Conservation (phyloP, 2,888 invertebrate species). For the Leptodirus hochenwartii region DNA sequence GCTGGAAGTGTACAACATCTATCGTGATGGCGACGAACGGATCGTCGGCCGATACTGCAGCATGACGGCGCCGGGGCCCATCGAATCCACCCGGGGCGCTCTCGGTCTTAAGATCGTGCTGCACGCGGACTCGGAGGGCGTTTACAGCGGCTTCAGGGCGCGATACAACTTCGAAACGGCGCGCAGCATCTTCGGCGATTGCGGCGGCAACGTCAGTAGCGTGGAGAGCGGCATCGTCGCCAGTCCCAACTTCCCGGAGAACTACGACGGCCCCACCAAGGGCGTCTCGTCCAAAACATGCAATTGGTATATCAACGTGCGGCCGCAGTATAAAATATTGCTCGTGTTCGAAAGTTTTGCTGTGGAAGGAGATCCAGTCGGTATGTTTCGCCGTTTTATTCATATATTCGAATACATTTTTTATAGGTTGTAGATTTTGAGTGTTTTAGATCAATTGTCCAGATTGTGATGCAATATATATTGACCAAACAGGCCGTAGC, state of each 20-base stretch:
- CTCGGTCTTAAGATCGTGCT: slow-evolving; percentile 75
- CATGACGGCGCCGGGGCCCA: slow-evolving; percentile 80
- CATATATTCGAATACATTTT: background rate
- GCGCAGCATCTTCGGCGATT: slow-evolving; percentile 80
- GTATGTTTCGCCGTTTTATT: too few species aligned
- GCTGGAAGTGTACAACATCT: slow-evolving; percentile 85
- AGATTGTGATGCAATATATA: too few species aligned
- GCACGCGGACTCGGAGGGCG: slow-evolving; percentile 71
- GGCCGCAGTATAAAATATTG: slow-evolving; percentile 71
- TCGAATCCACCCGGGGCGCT: slow-evolving; percentile 80
- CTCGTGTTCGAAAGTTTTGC: slow-evolving; percentile 83
- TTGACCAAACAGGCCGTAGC: too few species aligned
- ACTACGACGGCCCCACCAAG: slow-evolving; percentile 69
- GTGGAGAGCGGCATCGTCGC: slow-evolving; percentile 37
- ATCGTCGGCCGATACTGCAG: slow-evolving; percentile 87
- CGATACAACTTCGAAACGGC: slow-evolving; percentile 81
- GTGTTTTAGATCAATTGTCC: background rate
- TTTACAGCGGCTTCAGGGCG: slow-evolving; percentile 92
- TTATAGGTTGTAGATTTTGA: background rate
- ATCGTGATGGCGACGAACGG: slow-evolving; percentile 63
- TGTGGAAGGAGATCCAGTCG: slow-evolving; percentile 80
- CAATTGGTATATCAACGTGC: slow-evolving; percentile 89
- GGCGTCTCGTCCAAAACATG: slow-evolving; percentile 76
- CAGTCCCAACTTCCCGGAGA: slow-evolving; percentile 56
- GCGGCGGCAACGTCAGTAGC: slow-evolving; percentile 79